Base-by-base conservation (phyloP, 1,140 invertebrate genomes). In the Drosophila yakuba region DNA sequence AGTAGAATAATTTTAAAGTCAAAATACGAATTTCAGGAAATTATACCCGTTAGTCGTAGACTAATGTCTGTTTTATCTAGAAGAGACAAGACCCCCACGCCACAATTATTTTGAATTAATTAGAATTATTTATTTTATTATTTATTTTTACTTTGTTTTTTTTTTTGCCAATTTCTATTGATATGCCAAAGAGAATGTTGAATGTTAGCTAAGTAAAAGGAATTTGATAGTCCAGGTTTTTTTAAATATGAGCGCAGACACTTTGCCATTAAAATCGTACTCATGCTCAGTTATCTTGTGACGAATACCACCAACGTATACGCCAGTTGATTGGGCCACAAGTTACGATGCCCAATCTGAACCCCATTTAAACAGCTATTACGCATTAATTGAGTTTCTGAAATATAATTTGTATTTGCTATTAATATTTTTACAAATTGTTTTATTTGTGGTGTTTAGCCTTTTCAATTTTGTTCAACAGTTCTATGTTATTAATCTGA, bases 351-450 rank as follows among this genome's bases (percentile, higher is more conserved):
- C 28, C 45, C 54, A 32, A 32, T 48, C 41, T 11, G 12, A 15
- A 38, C 36, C 17, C n/a, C 44, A 71, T 38, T 59, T n/a, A 39
- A 28, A 73, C 36, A 38, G n/a, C 41, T 20, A 74, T 47, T 57
- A 66, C 5, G 35, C 28, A 41, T 43, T 47, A 43, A 52, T 76
- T 48, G 41, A 73, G 69, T 72, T 89, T 78, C 83, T 60, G 57
- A 78, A 77, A 80, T 62, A 76, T 88, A 68, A 64, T 89, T 64
- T 83, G 82, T 88, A 89, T 89, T 86, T 45, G 80, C 78, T 89
- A 89, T 77, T 76, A 61, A 60, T 79, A 88, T 82, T 58, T 72
- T 67, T 88, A 88, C 84, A 88, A 80, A 83, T 89, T 74, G 28
- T 64, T 76, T 60, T 66, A 62, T 20, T 48, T 76, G 44, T 68